These are phyloP conservation scores for Hormaphis cornu DNA, from an alignment of 1,140 invertebrate genomes.

Conservation along the genomic window DNA sequence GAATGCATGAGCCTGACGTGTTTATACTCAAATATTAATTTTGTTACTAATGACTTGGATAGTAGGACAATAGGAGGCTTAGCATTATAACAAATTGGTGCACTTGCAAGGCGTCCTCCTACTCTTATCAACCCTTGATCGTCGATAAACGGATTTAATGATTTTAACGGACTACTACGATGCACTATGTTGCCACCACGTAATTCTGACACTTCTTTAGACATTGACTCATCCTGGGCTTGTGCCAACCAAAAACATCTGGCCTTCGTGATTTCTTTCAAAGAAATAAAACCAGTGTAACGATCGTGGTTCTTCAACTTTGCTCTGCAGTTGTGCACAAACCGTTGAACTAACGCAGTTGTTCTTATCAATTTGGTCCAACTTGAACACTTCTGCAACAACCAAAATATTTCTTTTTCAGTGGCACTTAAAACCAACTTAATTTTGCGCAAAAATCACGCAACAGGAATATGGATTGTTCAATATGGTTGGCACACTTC, in stretches of 20 bases:
- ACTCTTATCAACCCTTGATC: slow-evolving; percentile 16
- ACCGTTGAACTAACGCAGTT: slow-evolving; percentile 36
- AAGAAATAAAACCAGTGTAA: too few relatives aligned
- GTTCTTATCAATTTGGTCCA: not conserved
- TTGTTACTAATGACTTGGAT: not conserved
- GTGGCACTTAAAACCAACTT: not conserved
- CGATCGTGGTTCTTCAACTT: slow-evolving; percentile 41
- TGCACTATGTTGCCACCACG: too few relatives aligned
- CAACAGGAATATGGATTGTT: too few relatives aligned
- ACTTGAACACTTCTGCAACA: not conserved
- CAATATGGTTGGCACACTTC: too few relatives aligned
- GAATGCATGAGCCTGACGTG: slow-evolving; percentile 28
- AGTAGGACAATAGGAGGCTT: slow-evolving; percentile 5
- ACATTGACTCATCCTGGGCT: too few relatives aligned
- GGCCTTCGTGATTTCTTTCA: too few relatives aligned
- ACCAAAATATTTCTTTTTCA: not conserved
- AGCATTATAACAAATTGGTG: not conserved
- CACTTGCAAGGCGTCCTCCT: not conserved
- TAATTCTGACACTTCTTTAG: too few relatives aligned
- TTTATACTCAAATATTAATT: not conserved
- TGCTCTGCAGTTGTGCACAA: slow-evolving; percentile 39
- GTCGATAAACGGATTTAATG: not conserved
- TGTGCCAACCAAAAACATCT: too few relatives aligned
- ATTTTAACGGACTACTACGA: not conserved
- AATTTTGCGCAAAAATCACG: not conserved